Base-by-base conservation (phyloP, 2,113 vertebrate genomes). In the Scomber colias region DNA sequence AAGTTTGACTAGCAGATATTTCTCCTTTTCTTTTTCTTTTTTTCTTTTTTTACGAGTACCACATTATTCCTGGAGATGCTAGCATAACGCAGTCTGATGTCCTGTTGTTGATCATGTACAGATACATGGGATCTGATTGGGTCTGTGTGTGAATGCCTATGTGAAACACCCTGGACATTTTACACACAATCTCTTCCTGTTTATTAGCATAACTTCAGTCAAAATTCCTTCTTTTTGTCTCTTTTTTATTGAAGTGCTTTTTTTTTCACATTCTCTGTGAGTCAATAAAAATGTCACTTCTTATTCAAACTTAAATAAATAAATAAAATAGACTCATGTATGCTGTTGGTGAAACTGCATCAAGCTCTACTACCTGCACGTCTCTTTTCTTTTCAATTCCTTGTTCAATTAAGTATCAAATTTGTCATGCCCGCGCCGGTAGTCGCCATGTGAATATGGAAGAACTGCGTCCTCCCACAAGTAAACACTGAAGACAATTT, bases 401-500 rank as follows among this genome's bases (percentile, higher is more conserved):
- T 72, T 40, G 6, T 45, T 56, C 78, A 82, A 67, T 89, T 72
- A 82, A 46, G 72, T 30, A 64, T 62, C 66, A 65, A 16, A 75
- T 75, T 67, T 65, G 77, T 35, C 8, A 8, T 56, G 67, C 27
- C 17, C 17, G 64, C 67, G 13, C 55, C 4, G 46, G 75, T 24
- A 27, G 63, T 49, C 51, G 2, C 55, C 17, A 16, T 14, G 60
- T 81, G 84, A 88, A 84, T 78, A 75, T 70, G 78, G 49, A 86
- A 40, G 70, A 68, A 71, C 15, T 0, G n/a, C 45, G 4, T 50
- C 61, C 53, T 73, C 82, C 66, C 71, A 76, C 63, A 77, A 65
- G 71, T 72, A 82, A 90, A 89, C 77, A 78, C 30, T 2, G 46
- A 48, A 77, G 79, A 79, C 75, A 51, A 17, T 82, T 78, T 70